phyloP scores from a whole-genome alignment of 2,797 vertebrate species.

The Falco berigora region DNA sequence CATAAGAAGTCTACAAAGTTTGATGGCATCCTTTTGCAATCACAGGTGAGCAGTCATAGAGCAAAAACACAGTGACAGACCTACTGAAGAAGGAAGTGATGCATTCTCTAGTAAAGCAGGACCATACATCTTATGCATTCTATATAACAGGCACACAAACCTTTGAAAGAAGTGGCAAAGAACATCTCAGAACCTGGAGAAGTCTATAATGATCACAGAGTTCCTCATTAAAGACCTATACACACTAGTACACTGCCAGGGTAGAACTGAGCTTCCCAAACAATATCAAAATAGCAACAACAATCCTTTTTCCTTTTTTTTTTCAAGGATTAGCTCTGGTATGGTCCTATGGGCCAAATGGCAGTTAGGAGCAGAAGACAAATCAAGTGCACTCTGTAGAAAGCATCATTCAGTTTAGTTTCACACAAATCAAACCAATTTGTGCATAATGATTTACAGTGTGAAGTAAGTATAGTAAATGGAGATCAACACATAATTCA shows the following conservation, averaged over 20 bases:
- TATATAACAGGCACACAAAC: fast-evolving
- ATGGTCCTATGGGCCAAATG: not conserved
- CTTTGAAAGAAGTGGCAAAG: not conserved
- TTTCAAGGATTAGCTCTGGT: not conserved
- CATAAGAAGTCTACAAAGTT: not conserved
- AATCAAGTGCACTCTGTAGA: not conserved
- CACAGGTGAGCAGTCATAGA: not conserved
- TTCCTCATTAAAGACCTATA: not conserved
- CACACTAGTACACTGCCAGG: not conserved
- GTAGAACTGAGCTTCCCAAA: not conserved
- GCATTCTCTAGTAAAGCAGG: not conserved
- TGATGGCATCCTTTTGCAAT: not conserved
- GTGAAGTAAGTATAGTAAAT: not conserved
- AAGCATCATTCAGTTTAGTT: not conserved
- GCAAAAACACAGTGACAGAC: not conserved
- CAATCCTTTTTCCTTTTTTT: not conserved
- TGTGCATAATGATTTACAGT: not conserved
- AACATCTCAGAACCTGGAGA: not conserved
- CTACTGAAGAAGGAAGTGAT: not conserved
- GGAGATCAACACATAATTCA: not conserved
- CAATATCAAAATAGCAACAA: not conserved
- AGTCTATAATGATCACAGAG: not conserved
- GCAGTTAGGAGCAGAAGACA: not conserved
- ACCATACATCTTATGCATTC: not conserved
- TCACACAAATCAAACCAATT: not conserved